Base-by-base conservation (phyloP, 2,888 invertebrate species). In the Noctua fimbriata region DNA sequence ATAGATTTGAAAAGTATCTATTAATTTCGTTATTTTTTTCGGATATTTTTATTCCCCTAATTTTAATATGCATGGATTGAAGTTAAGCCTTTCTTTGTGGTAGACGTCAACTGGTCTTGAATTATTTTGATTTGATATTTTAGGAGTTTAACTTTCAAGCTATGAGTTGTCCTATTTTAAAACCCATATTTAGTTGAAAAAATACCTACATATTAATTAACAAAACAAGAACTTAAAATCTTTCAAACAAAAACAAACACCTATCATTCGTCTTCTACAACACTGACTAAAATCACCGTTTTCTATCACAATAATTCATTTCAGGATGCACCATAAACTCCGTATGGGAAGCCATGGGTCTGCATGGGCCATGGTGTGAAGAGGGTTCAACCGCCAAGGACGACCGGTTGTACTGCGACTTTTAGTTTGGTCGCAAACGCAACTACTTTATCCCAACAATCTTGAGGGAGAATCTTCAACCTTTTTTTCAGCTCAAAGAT, bases 331-430 rank as follows among this genome's bases (percentile, higher is more conserved):
- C 85, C 86, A 88, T 89, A 87, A 88, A 85, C 80, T 80, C 83
- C 73, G 87, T 88, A 88, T 84, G 90, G 90, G 90, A 90, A 92
- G 88, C 88, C 88, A 89, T 89, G 90, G 87, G 76, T 88, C 76
- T 87, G 80, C 87, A 82, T 72, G 74, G 52, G 14, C 52, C 52
- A 74, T 74, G 24, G 74, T 72, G 72, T 74, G 52, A 73, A 85
- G 89, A 89, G 90, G 91, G 92, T 93, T 92, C 91, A 93, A 89
- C 86, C 89, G 86, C 91, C 95, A 95, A 95, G 95, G 95, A 93
- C 92, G 92, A 83, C 89, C 84, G 83, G 89, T 90, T 83, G 81
- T 77, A 74, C 67, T 81, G 81, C 73, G 67, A 69, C 85, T 87
- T 81, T 84, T 73, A 73, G 81, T 93, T 94, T 94, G 94, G 93